Conservation (phyloP, 1,140 invertebrate species). For the Achroia grisella region DNA sequence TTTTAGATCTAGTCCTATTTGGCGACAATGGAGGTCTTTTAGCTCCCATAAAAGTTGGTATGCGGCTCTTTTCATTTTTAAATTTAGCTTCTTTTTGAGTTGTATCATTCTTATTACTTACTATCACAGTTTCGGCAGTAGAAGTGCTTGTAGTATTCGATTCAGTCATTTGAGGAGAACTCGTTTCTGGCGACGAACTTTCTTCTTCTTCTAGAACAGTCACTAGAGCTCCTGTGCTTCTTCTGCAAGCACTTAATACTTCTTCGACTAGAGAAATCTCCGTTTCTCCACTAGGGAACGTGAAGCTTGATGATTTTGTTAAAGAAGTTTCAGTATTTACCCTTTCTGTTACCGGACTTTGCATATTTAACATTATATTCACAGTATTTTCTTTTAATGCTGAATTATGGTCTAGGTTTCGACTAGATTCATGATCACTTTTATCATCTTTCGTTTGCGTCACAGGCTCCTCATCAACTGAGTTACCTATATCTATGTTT, state of each 20-base stretch:
- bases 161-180: slow-evolving; percentile 75
- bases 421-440: slow-evolving; percentile 55
- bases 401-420: slow-evolving; percentile 43
- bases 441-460: slow-evolving; percentile 33
- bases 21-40: slow-evolving; percentile 61
- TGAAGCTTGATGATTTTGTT: slow-evolving; percentile 52
- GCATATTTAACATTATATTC: slow-evolving; percentile 49
- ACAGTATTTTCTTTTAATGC: slow-evolving; percentile 60
- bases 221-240: slow-evolving; percentile 59
- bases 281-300: slow-evolving; percentile 34
- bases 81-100: slow-evolving; percentile 34
- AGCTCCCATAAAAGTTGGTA: slow-evolving; percentile 55
- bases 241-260: slow-evolving; percentile 58
- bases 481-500: slow-evolving; percentile 55
- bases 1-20: slow-evolving; percentile 45
- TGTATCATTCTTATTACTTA: slow-evolving; percentile 66
- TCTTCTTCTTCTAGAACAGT: slow-evolving; percentile 80
- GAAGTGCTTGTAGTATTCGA: slow-evolving; percentile 80
- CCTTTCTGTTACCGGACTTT: slow-evolving; percentile 31
- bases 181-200: slow-evolving; percentile 56
- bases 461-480: slow-evolving; percentile 29
- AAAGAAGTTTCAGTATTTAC: slow-evolving; percentile 29
- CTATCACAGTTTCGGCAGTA: slow-evolving; percentile 77
- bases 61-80: slow-evolving; percentile 58
- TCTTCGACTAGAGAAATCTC: slow-evolving; percentile 64